Conservation (phyloP, 2,113 vertebrate genomes). For the Pterocles gutturalis region DNA sequence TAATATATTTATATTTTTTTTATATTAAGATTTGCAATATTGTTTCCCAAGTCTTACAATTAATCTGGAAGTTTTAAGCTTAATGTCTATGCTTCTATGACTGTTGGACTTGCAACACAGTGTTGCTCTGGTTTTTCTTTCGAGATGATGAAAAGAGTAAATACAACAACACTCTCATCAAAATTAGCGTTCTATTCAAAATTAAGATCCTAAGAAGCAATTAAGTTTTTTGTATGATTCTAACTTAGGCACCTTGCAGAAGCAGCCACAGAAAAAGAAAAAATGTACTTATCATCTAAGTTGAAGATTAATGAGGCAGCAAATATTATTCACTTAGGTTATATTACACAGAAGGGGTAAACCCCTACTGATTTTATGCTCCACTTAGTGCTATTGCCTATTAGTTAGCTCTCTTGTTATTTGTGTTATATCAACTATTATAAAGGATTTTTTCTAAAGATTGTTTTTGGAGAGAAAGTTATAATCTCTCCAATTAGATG, state of each 20-base stretch:
- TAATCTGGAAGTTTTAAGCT: neutral
- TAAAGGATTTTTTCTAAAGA: neutral
- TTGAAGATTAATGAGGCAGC: neutral
- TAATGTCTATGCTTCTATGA: neutral
- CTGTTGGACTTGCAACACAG: neutral
- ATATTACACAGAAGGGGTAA: neutral
- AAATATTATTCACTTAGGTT: neutral
- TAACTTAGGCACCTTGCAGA: neutral
- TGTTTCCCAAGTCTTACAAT: neutral
- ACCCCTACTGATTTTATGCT: neutral
- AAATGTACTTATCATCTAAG: neutral
- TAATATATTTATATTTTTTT: no score
- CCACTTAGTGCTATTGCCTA: neutral
- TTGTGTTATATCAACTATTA: no score
- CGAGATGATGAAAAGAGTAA: neutral
- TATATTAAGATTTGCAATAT: neutral
- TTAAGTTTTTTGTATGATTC: neutral
- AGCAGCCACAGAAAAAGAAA: neutral
- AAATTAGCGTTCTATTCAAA: neutral
- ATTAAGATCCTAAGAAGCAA: neutral
- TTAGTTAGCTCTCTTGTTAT: neutral
- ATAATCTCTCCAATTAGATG: neutral
- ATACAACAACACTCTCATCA: neutral
- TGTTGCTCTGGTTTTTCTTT: neutral
- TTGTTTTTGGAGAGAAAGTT: neutral